Percentiles rank a stretch among this genome's conserved stretches.
phyloP scores from a whole-genome alignment of 2,888 invertebrate genomes.

The Anthoptus insignis region DNA sequence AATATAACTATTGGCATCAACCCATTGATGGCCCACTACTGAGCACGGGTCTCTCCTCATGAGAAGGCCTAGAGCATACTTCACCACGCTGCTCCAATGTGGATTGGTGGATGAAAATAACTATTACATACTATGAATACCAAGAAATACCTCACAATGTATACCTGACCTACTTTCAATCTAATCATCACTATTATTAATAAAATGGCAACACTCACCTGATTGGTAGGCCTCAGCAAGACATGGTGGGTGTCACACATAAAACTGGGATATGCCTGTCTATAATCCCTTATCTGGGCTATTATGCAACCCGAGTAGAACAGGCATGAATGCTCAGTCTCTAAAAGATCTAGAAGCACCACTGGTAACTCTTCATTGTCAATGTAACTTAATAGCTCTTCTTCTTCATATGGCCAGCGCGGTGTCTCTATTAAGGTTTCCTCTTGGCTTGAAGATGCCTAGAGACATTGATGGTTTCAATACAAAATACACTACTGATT shows the following conservation, averaged over 20 bases:
- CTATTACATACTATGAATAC: background rate
- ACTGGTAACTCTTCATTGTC: slow-evolving; percentile 97
- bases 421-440: slow-evolving; percentile 92
- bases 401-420: slow-evolving; percentile 96
- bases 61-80: too few relatives aligned
- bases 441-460: slow-evolving; percentile 70
- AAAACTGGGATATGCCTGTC: slow-evolving; percentile 93
- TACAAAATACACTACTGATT: slow-evolving; percentile 50
- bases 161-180: background rate
- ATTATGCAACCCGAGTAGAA: slow-evolving; percentile 97
- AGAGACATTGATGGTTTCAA: too few relatives aligned
- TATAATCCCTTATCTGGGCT: slow-evolving; percentile 96
- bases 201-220: slow-evolving; percentile 72
- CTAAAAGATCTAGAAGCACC: slow-evolving; percentile 94
- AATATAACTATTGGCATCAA: too few relatives aligned
- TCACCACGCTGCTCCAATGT: too few relatives aligned
- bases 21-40: too few relatives aligned
- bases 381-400: slow-evolving; percentile 94
- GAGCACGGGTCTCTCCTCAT: too few relatives aligned
- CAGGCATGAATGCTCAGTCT: slow-evolving; percentile 93
- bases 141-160: background rate
- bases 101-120: too few relatives aligned
- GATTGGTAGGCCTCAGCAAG: slow-evolving; percentile 94
- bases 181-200: background rate
- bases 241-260: slow-evolving; percentile 95